Evolutionary conservation across 2,888 invertebrate species (phyloP), one percentile per base, ranked within the genome.

Genomic region (Amiota mariae): DNA sequence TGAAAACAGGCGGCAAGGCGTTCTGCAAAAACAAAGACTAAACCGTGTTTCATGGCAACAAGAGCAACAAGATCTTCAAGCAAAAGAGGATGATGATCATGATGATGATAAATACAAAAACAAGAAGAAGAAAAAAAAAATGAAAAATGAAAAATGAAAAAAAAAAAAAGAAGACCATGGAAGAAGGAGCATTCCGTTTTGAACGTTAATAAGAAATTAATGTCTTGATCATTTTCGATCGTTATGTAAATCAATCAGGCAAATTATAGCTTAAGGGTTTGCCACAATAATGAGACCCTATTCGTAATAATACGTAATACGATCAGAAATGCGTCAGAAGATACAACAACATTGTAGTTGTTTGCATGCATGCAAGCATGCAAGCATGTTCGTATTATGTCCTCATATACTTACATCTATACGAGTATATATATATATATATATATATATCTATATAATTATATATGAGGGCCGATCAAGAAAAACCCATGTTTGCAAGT

Each of bases 221-320:
- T 88, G 89, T 89, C 89, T 89, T 89, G 89, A 89, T 89, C 89
- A 88, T 89, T 89, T 89, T 89, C 88, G 88, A 89, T 89, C 88
- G 89, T 89, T 89, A 89, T 89, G 89, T 89, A 89, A 89, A 89
- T 89, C 89, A 89, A 89, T 89, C 89, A 89, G 88, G 87, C 88
- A 89, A 89, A 89, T 89, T 89, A 89, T 88, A 88, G 87, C 88
- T 85, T 82, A 87, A 87, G 85, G 89, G 87, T 87, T 88, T 88
- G 87, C 87, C 88, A 88, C 85, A 88, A 88, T 88, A 88, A 88
- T 88, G 87, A 88, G 88, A 86, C 86, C 87, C 86, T 86, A 85
- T 86, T 87, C 87, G 85, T 86, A 84, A 85, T 85, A 83, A 86
- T 83, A 83, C 84, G 83, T 84, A 84, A 78, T 76, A 67, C 59